Conservation (phyloP, 1,140 invertebrate genomes). For the Hydropsyche tenuis region DNA sequence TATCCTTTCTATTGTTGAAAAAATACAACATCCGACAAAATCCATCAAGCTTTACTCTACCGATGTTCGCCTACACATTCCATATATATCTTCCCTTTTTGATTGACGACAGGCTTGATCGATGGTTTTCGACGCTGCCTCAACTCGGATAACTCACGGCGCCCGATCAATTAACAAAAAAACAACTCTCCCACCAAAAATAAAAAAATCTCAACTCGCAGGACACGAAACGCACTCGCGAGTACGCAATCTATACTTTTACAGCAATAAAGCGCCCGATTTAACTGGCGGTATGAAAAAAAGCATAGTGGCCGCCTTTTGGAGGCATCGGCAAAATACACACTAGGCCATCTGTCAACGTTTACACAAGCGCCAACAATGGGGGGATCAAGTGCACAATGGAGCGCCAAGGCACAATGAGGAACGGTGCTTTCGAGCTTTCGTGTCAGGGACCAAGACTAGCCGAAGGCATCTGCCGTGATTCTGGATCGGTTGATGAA, state of each 20-base stretch:
- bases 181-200: not conserved
- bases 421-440: constrained; percentile 3
- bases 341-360: constrained; percentile 48
- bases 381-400: constrained; percentile 48
- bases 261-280: constrained; percentile 3
- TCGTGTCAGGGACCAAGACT: not conserved
- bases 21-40: too few species aligned
- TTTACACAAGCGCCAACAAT: constrained; percentile 46
- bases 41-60: too few species aligned
- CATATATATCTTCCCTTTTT: too few species aligned
- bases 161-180: constrained; percentile 18
- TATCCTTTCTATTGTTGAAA: too few species aligned
- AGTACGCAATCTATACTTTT: not conserved
- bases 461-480: constrained; percentile 26
- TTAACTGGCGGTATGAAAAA: constrained; percentile 35
- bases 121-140: not conserved
- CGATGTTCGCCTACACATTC: too few species aligned
- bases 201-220: constrained; percentile 12
- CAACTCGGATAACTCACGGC: not conserved
- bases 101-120: constrained; percentile 22
- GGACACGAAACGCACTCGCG: not conserved
- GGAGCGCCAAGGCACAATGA: constrained; percentile 36
- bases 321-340: constrained; percentile 42
- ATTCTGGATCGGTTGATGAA: too few species aligned
- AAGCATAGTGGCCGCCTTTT: constrained; percentile 18